Evolutionary conservation across 2,797 vertebrate genomes (phyloP).

Genomic region (Bovichtus diacanthus): DNA sequence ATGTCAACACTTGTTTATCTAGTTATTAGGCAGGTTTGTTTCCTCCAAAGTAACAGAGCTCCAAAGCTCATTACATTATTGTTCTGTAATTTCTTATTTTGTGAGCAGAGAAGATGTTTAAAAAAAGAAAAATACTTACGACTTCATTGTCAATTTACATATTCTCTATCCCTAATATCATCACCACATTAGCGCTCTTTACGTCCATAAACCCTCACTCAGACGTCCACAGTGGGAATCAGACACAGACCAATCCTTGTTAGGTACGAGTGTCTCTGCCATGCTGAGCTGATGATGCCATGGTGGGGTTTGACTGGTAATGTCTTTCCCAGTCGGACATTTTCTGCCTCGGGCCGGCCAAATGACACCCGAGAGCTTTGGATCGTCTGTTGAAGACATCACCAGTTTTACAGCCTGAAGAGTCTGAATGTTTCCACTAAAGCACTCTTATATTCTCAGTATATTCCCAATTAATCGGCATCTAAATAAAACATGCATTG

Average conservation of each 20-base stretch:
- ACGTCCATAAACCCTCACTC: constrained; percentile 23
- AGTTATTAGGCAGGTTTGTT: constrained; percentile 48
- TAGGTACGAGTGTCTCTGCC: constrained; percentile 40
- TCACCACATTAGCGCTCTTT: constrained; percentile 31
- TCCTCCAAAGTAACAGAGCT: constrained; percentile 35
- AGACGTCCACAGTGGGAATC: not conserved
- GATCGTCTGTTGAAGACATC: constrained; percentile 74
- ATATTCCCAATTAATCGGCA: constrained; percentile 31
- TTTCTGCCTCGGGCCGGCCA: constrained; percentile 41
- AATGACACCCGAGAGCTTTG: constrained; percentile 63
- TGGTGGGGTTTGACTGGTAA: constrained; percentile 49
- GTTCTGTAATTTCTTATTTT: constrained; percentile 29
- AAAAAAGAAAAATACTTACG: not conserved
- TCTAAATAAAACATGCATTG: constrained; percentile 28
- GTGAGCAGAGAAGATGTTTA: not conserved
- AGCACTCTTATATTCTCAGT: constrained; percentile 25
- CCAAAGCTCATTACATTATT: constrained; percentile 17
- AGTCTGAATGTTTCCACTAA: constrained; percentile 57
- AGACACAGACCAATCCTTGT: constrained; percentile 53
- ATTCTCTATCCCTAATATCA: constrained; percentile 11
- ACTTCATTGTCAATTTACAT: constrained; percentile 2
- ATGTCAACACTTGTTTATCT: constrained; percentile 59
- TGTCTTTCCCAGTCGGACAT: constrained; percentile 67
- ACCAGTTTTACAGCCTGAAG: constrained; percentile 59
- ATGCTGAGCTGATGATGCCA: constrained; percentile 40